Evolutionary conservation across 2,797 vertebrate genomes (phyloP), one percentile per base, ranked within the genome.

Genomic region (Labroides dimidiatus): DNA sequence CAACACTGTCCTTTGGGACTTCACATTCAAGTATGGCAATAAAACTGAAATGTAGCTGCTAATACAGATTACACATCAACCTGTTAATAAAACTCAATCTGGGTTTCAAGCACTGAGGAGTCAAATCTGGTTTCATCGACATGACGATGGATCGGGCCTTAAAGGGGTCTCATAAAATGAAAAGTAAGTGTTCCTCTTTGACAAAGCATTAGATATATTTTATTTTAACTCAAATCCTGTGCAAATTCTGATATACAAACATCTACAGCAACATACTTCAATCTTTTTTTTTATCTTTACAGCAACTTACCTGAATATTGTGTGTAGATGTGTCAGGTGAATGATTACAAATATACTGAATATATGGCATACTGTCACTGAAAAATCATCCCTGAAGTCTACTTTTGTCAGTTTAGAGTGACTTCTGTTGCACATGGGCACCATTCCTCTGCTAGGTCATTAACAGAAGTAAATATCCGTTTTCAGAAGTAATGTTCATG

Each of bases 1-100:
- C 49, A 73, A 57, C 33, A 72, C 37, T 21, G 64, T 61, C 39
- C 42, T 56, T 71, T 42, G 37, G 52, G 36, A 64, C 10, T 42
- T 64, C 14, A 60, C 37, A 49, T 62, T 60, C 21, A 70, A 2
- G n/a, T 49, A 24, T 17, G 4, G 37, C 7, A 60, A 56, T 59
- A 48, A 71, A 68, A 74, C 24, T n/a, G 72, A 57, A 6, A 37
- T 16, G 69, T 16, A 62, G 24, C 39, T 44, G 8, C 14, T 30
- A 10, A 42, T 14, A 33, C 1, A 53, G 16, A 57, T 48, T 61
- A 68, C 11, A 16, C 17, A 17, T 13, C 19, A 55, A 16, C 1
- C 11, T 37, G 1, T n/a, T 50, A 1, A 6, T 49, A 55, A 5
- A 36, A 21, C 19, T 45, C 4, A 49, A 19, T 15, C 12, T 55